Evolutionary conservation across 2,113 vertebrate genomes (phyloP), one percentile per base, ranked within the genome.

Genomic region (Antechinus stuartii): DNA sequence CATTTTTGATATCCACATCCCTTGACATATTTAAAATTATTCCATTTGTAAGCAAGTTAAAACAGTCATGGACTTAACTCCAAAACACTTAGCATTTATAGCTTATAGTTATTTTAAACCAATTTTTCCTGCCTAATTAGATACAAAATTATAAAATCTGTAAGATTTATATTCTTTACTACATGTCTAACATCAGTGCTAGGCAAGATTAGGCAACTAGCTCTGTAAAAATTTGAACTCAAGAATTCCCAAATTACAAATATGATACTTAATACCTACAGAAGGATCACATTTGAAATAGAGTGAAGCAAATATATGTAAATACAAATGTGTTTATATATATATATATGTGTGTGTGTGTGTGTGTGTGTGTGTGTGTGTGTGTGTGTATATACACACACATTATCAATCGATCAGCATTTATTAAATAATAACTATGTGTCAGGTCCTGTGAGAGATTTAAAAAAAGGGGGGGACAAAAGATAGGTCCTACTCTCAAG

Each of bases 71-170:
- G 30, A 92, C 23, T 16, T 14, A 10, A 30, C 1, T 61, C 2
- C 54, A 52, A 91, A 94, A 94, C 92, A 49, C 54, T 93, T 61
- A 93, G 55, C n/a, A 54, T 12, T 84, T 84, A 68, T 35, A 35
- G n/a, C n/a, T 42, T 84, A 22, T 8, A 84, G 19, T 84, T n/a
- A 42, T 61, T 76, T n/a, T 76, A n/a, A 42, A 84, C 68, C 68
- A 42, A 42, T 35, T 49, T 9, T 23, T 50, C 19, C 4, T 94
- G 25, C 0, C 14, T n/a, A n/a, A 90, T n/a, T 49, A 0, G 91
- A 54, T 91, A 93, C 68, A 90, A 24, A 26, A 92, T 54, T 96
- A 27, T 91, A 89, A 96, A 93, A 50, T 92, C 61, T 49, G 2
- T 94, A 47, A 89, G 27, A 26, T 61, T 25, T 52, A 9, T 89